Evolutionary conservation across 2,888 invertebrate genomes (phyloP).

Genomic region (Steromphala cineraria): DNA sequence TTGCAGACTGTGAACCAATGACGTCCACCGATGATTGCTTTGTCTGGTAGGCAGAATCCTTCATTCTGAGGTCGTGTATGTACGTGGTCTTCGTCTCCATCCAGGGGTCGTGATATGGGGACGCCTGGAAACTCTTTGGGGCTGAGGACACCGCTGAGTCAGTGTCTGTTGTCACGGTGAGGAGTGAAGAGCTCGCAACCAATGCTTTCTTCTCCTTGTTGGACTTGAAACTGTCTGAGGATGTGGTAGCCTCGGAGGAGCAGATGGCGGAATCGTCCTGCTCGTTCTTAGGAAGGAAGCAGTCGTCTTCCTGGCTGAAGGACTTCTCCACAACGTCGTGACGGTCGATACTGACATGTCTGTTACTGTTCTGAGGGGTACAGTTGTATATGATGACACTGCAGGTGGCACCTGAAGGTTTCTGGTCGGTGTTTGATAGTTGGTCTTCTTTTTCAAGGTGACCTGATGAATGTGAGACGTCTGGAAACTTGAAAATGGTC

Average conservation of each 20-base stretch:
- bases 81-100: not conserved
- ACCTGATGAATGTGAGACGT: not conserved
- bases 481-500: not conserved
- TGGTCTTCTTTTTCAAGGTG: not conserved
- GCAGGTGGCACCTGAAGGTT: conserved; percentile 20
- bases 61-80: not conserved
- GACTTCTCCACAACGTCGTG: not conserved
- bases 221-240: not conserved
- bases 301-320: not conserved
- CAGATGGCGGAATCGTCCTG: not conserved
- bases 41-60: conserved; percentile 68
- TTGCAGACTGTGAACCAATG: not conserved
- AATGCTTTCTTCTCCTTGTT: conserved; percentile 2
- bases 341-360: not conserved
- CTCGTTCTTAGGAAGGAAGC: not conserved
- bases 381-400: conserved; percentile 40
- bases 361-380: conserved; percentile 11
- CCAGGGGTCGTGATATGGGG: conserved; percentile 16
- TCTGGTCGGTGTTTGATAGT: not conserved
- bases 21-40: conserved; percentile 63
- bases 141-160: conserved; percentile 37
- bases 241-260: not conserved
- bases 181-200: not conserved
- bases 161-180: conserved; percentile 30
- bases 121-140: conserved; percentile 30